phyloP scores from a whole-genome alignment of 2,888 invertebrate genomes.

The Eupeodes luniger region DNA sequence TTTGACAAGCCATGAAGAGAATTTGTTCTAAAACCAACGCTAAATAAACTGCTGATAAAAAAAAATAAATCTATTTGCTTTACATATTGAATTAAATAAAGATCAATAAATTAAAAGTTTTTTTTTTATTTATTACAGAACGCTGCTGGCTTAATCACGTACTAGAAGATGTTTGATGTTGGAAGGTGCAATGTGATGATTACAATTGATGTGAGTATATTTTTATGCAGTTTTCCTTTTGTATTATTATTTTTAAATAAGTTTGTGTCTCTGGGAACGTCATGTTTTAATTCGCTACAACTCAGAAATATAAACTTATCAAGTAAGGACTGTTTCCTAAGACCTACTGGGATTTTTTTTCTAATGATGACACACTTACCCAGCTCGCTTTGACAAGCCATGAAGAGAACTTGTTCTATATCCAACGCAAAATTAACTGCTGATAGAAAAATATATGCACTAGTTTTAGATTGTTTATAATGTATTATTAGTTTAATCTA shows the following conservation, averaged over 20 bases:
- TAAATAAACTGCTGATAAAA: conserved; percentile 25
- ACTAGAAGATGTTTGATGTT: too few relatives aligned
- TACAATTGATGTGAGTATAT: too few relatives aligned
- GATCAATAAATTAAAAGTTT: too few relatives aligned
- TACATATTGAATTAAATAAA: too few relatives aligned
- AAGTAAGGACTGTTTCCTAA: too few relatives aligned
- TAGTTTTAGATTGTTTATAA: not conserved
- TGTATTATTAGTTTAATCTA: not conserved
- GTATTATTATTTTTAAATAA: too few relatives aligned
- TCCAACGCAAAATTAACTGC: conserved; percentile 31
- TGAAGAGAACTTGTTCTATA: conserved; percentile 54
- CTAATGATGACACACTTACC: conserved; percentile 52
- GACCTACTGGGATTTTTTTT: not conserved
- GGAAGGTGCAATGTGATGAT: too few relatives aligned
- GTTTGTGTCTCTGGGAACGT: not conserved
- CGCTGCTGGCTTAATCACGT: too few relatives aligned
- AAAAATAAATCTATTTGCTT: not conserved
- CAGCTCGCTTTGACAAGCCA: conserved; percentile 64
- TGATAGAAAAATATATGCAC: not conserved
- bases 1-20: conserved; percentile 56
- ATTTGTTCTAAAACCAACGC: conserved; percentile 55
- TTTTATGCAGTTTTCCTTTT: too few relatives aligned
- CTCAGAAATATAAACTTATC: too few relatives aligned
- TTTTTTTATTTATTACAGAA: too few relatives aligned
- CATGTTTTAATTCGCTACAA: not conserved